Evolutionary conservation across 2,113 vertebrate genomes (phyloP).

Genomic region (Hyaena hyaena): DNA sequence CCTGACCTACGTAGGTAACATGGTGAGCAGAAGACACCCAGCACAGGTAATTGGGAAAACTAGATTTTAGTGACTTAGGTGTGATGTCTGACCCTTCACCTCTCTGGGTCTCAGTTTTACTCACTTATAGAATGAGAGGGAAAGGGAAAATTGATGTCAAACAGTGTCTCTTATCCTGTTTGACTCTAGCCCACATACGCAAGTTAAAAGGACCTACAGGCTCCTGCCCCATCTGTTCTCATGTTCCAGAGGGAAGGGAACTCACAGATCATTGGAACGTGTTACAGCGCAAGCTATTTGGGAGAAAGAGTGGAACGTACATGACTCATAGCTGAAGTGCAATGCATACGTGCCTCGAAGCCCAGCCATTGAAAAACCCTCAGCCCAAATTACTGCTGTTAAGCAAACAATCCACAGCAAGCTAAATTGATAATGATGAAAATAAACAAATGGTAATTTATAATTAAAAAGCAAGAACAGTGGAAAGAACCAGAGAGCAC

Average conservation of each 20-base stretch:
- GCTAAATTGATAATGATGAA: slow-evolving; percentile 47
- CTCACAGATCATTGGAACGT: background rate
- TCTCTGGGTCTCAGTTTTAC: background rate
- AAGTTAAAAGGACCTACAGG: background rate
- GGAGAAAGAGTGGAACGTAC: background rate
- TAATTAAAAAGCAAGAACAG: slow-evolving; percentile 43
- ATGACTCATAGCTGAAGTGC: background rate
- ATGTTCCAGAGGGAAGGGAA: background rate
- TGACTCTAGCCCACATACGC: background rate
- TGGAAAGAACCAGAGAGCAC: background rate
- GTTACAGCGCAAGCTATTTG: fast-evolving
- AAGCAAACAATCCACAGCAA: slow-evolving; percentile 70
- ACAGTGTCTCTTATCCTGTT: background rate
- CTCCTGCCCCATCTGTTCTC: background rate
- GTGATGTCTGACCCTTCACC: slow-evolving; percentile 2
- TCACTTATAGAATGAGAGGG: background rate
- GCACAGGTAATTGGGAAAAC: background rate
- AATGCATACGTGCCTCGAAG: background rate
- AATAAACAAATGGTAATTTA: slow-evolving; percentile 53
- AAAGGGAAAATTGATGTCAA: background rate
- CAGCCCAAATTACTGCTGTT: slow-evolving; percentile 65
- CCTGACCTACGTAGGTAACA: background rate
- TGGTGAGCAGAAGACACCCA: background rate
- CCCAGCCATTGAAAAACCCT: slow-evolving; percentile 45
- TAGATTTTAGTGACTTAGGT: background rate